Evolutionary conservation across 2,797 vertebrate genomes (phyloP).

Genomic region (Sebastes flavidus): DNA sequence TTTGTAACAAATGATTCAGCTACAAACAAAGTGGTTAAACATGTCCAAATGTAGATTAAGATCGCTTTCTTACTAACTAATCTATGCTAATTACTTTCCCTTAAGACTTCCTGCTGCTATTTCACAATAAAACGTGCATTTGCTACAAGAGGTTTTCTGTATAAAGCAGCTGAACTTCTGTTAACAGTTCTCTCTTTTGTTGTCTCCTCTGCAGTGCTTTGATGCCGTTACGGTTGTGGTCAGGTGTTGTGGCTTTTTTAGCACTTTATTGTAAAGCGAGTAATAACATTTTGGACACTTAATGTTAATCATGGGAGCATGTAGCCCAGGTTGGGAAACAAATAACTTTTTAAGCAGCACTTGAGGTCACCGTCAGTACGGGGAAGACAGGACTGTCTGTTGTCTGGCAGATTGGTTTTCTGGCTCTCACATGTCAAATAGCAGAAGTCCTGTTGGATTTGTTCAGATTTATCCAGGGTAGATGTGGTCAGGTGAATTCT

Average conservation of each 20-base stretch:
- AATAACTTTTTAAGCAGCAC: not conserved
- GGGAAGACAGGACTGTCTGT: not conserved
- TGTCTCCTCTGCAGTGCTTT: not conserved
- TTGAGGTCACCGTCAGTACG: not conserved
- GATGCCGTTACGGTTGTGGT: not conserved
- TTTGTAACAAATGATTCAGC: not conserved
- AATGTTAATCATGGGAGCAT: not conserved
- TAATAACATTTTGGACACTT: not conserved
- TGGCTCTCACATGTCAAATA: not conserved
- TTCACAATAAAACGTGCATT: constrained; percentile 1
- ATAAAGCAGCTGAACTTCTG: not conserved
- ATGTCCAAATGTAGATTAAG: not conserved
- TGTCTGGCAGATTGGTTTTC: not conserved
- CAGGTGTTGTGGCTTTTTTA: not conserved
- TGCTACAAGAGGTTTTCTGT: constrained; percentile 2
- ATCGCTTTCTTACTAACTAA: not conserved
- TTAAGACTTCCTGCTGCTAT: constrained; percentile 4
- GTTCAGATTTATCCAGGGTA: not conserved
- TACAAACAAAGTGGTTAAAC: not conserved
- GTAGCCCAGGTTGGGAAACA: not conserved
- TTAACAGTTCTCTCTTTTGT: not conserved
- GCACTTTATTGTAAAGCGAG: not conserved
- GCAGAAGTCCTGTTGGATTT: not conserved
- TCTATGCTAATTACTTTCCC: not conserved
- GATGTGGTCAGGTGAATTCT: not conserved